phyloP scores from a whole-genome alignment of 1,140 invertebrate species.

The Drosophila ercepeae region DNA sequence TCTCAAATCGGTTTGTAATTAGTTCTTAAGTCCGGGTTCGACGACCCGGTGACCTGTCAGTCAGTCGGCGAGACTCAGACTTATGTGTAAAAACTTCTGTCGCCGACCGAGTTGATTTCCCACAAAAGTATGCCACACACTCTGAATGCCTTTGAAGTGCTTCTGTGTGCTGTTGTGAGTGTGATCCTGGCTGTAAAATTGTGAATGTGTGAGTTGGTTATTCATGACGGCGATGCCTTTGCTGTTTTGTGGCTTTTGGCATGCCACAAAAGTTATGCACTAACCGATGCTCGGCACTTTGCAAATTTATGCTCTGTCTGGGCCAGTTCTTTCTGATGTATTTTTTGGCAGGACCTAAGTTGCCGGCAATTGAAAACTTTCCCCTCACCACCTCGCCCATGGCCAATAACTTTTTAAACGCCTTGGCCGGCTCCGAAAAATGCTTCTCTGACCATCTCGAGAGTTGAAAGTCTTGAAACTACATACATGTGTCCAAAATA shows the following conservation, averaged over 20 bases:
- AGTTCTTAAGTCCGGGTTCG: constrained; percentile 56
- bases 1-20: constrained; percentile 50
- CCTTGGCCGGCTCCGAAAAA: constrained; percentile 51
- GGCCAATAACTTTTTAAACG: constrained; percentile 79
- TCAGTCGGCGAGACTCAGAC: constrained; percentile 43
- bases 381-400: constrained; percentile 36
- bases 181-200: constrained; percentile 7
- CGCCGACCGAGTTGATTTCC: constrained; percentile 44
- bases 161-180: constrained; percentile 10
- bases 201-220: constrained; percentile 47
- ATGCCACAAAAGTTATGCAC: constrained; percentile 78
- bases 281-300: constrained; percentile 69
- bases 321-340: constrained; percentile 30
- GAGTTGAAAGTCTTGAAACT: constrained; percentile 55
- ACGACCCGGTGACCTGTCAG: constrained; percentile 49
- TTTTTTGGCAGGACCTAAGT: constrained; percentile 59
- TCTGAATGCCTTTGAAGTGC: constrained; percentile 74
- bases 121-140: constrained; percentile 71
- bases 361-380: constrained; percentile 69
- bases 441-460: constrained; percentile 46
- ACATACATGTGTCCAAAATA: constrained; percentile 80
- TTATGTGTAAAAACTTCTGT: constrained; percentile 44
- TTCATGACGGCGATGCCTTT: constrained; percentile 70
- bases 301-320: constrained; percentile 67
- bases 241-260: constrained; percentile 79